phyloP scores from a whole-genome alignment of 2,888 invertebrate genomes.

The Oligia fasciuncula region DNA sequence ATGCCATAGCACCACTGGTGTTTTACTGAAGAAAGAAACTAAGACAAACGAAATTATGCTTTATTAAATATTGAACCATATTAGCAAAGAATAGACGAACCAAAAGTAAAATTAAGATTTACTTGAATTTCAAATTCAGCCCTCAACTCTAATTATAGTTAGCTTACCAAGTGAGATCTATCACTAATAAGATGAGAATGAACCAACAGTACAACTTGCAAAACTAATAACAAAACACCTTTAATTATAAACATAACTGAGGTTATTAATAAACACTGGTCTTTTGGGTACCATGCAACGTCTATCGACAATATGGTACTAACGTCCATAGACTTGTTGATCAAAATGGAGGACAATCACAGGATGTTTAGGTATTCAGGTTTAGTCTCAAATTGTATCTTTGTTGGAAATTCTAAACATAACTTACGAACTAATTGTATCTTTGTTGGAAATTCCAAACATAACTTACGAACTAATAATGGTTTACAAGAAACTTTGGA shows the following conservation, averaged over 20 bases:
- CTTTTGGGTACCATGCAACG: conserved; percentile 21
- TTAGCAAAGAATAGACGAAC: background rate
- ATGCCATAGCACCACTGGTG: background rate
- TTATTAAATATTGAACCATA: background rate
- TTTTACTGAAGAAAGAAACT: background rate
- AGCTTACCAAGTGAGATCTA: conserved; percentile 79
- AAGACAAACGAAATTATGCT: background rate
- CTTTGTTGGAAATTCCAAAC: conserved; percentile 41
- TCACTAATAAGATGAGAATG: conserved; percentile 78
- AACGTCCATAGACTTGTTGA: conserved; percentile 16
- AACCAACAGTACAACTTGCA: conserved; percentile 55
- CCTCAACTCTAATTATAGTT: background rate
- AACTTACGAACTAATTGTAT: conserved; percentile 15
- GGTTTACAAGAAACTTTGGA: background rate
- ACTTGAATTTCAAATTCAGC: background rate
- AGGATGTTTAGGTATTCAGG: conserved; percentile 60
- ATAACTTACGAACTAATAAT: background rate
- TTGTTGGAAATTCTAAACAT: conserved; percentile 42
- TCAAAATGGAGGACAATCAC: conserved; percentile 52
- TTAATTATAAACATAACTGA: conserved; percentile 58
- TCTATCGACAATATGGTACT: conserved; percentile 30
- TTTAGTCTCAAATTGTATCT: conserved; percentile 24
- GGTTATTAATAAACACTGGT: conserved; percentile 35
- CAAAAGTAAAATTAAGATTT: background rate
- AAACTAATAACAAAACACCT: conserved; percentile 49